These are phyloP conservation scores for Myxocyprinus asiaticus DNA, from an alignment of 2,113 vertebrate genomes.

Conservation along the genomic window DNA sequence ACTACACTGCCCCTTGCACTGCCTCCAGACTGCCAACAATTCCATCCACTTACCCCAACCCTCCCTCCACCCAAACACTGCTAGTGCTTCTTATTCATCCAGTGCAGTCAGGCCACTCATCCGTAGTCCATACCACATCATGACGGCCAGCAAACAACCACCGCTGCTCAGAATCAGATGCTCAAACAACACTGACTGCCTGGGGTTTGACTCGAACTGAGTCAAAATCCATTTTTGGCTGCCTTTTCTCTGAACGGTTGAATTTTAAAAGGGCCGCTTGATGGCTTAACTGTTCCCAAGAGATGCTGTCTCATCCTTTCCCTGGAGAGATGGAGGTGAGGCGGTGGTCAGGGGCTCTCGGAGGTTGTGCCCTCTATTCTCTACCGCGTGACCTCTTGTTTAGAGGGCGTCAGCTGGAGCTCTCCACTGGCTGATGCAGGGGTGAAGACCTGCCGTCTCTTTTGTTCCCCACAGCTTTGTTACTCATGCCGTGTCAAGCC, in stretches of 20 bases:
- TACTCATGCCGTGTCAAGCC: constrained; percentile 51
- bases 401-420: constrained; percentile 79
- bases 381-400: constrained; percentile 72
- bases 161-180: constrained; percentile 22
- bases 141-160: not conserved
- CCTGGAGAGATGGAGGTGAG: constrained; percentile 38
- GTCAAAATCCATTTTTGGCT: constrained; percentile 59
- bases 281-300: constrained; percentile 47
- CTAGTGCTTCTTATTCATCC: constrained; percentile 18
- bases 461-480: constrained; percentile 69
- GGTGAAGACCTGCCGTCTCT: constrained; percentile 73
- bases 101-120: not conserved
- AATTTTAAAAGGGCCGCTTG: constrained; percentile 68
- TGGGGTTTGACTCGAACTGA: constrained; percentile 4
- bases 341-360: constrained; percentile 68
- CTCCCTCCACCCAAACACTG: constrained; percentile 20
- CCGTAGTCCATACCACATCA: constrained; percentile 2
- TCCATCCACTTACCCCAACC: not conserved
- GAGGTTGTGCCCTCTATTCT: constrained; percentile 73
- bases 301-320: constrained; percentile 44
- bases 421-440: constrained; percentile 69
- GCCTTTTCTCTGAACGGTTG: constrained; percentile 69
- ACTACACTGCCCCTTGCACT: not conserved
- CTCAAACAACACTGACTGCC: not conserved
- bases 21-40: constrained; percentile 6